Percentiles rank a stretch among this genome's conserved stretches.
These are phyloP conservation scores for Heterodera schachtii DNA, from an alignment of 1,140 invertebrate species.

Conservation along the genomic window DNA sequence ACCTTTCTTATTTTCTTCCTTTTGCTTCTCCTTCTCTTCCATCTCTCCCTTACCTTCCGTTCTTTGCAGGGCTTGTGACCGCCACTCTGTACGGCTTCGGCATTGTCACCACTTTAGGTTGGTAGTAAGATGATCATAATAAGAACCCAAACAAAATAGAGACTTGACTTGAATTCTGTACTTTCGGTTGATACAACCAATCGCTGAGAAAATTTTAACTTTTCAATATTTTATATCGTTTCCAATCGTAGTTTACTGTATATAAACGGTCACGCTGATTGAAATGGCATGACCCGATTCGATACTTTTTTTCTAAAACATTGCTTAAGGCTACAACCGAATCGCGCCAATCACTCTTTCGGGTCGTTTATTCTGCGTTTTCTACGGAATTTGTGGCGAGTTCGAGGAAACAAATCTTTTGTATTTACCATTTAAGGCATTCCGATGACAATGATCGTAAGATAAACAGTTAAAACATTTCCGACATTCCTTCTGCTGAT, in stretches of 20 bases:
- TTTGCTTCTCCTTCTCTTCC: too few species aligned
- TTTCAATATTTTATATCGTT: too few species aligned
- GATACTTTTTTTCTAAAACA: background rate
- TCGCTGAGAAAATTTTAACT: too few species aligned
- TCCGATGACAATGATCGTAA: constrained; percentile 52
- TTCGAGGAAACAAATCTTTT: background rate
- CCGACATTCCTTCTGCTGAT: constrained; percentile 25
- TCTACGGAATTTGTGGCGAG: constrained; percentile 57
- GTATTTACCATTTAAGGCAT: constrained; percentile 24
- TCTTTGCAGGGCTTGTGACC: constrained; percentile 44
- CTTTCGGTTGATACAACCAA: too few species aligned
- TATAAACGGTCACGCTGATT: too few species aligned
- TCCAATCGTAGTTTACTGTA: too few species aligned
- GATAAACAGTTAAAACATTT: background rate
- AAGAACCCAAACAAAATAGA: too few species aligned
- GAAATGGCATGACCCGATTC: too few species aligned
- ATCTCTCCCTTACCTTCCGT: too few species aligned
- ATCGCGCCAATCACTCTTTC: constrained; percentile 61
- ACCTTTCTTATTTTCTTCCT: too few species aligned
- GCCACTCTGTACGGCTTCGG: constrained; percentile 64
- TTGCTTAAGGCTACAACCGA: constrained; percentile 59
- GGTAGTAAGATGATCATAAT: background rate
- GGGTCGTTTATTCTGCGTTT: constrained; percentile 61
- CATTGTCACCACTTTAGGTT: constrained; percentile 63
- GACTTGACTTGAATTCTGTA: too few species aligned